Percentiles rank a stretch among this genome's conserved stretches.
phyloP scores from a whole-genome alignment of 2,113 vertebrate species.

The Neomonachus schauinslandi region DNA sequence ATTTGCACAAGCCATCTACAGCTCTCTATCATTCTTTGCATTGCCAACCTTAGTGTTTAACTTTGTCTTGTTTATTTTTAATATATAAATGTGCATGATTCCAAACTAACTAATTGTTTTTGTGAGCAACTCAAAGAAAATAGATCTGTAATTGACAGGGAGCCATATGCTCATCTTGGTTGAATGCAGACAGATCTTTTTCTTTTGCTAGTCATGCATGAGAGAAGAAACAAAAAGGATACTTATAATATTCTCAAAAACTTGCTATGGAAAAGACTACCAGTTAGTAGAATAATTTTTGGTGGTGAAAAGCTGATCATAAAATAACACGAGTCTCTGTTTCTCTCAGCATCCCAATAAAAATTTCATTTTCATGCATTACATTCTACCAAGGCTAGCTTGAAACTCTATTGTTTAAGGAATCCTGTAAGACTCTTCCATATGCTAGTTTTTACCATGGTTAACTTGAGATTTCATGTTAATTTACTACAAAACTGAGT shows the following conservation, averaged over 20 bases:
- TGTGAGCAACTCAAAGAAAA: constrained; percentile 11
- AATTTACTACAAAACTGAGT: not conserved
- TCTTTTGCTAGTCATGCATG: not conserved
- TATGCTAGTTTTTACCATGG: not conserved
- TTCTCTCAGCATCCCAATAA: not conserved
- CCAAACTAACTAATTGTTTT: constrained; percentile 28
- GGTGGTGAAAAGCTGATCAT: not conserved
- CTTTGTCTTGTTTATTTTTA: not conserved
- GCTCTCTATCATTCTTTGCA: not conserved
- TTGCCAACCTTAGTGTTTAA: not conserved
- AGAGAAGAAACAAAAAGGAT: not conserved
- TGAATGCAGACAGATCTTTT: not conserved
- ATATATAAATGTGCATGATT: not conserved
- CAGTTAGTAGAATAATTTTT: constrained; percentile 7
- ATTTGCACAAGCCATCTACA: too few relatives aligned
- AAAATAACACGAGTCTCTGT: not conserved
- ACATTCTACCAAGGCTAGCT: not conserved
- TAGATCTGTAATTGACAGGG: constrained; percentile 28
- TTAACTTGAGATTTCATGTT: not conserved
- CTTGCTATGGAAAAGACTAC: not conserved
- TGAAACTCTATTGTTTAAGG: not conserved
- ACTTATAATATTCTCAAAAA: not conserved
- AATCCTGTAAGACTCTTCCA: not conserved
- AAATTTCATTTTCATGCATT: not conserved
- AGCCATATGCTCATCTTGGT: constrained; percentile 51